These are phyloP conservation scores for Triplophysa rosa DNA, from an alignment of 2,113 vertebrate genomes.

Conservation along the genomic window DNA sequence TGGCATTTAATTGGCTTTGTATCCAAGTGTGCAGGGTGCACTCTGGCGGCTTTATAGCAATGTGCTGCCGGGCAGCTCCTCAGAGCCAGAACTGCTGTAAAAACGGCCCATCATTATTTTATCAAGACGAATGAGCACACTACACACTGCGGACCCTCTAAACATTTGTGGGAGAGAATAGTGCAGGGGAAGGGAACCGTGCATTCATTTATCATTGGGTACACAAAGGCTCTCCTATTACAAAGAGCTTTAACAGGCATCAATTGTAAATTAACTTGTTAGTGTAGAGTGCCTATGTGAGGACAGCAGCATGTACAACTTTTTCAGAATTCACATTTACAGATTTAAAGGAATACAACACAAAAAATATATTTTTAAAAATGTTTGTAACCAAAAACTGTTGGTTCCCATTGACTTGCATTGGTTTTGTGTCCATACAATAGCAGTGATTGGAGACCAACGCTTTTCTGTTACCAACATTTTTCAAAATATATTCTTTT, in stretches of 20 bases:
- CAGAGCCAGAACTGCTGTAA: conserved; percentile 1
- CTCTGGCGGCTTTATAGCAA: conserved; percentile 8
- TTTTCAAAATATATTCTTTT: too few species aligned
- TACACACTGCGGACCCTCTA: conserved; percentile 29
- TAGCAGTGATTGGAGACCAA: too few species aligned
- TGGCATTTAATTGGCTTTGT: not conserved
- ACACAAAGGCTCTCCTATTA: not conserved
- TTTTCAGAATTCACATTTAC: not conserved
- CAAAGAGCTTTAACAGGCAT: not conserved
- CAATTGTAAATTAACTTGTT: not conserved
- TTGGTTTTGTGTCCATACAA: too few species aligned
- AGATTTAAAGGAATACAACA: too few species aligned
- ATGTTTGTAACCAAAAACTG: too few species aligned
- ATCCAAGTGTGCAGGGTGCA: not conserved
- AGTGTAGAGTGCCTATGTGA: not conserved
- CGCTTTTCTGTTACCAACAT: too few species aligned
- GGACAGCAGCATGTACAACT: too few species aligned
- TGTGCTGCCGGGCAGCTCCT: not conserved
- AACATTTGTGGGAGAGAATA: conserved; percentile 53
- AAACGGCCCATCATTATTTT: conserved; percentile 10
- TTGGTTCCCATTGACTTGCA: too few species aligned
- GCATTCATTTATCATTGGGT: conserved; percentile 1
- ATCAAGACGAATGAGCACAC: conserved; percentile 35
- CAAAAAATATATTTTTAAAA: too few species aligned
- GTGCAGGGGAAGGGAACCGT: not conserved